These are phyloP conservation scores for Batillaria attramentaria DNA, from an alignment of 1,140 invertebrate species.

Conservation along the genomic window DNA sequence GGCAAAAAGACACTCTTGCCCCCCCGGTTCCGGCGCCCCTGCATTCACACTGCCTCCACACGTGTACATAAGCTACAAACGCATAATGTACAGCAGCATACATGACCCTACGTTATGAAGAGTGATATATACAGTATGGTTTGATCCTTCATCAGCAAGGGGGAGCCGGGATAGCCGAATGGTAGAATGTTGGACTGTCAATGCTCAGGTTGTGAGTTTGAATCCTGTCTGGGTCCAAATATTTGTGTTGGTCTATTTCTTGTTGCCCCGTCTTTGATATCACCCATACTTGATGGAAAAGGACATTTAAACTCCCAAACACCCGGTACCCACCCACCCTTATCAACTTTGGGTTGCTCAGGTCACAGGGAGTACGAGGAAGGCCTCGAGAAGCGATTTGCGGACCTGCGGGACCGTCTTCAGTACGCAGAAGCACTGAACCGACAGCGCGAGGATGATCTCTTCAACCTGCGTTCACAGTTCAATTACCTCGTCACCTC, in stretches of 20 bases:
- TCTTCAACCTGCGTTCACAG: constrained; percentile 78
- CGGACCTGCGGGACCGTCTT: constrained; percentile 81
- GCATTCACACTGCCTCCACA: too few species aligned
- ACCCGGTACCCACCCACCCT: not conserved
- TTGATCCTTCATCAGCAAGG: too few species aligned
- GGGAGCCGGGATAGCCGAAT: too few species aligned
- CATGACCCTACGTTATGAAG: too few species aligned
- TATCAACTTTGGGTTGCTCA: constrained; percentile 38
- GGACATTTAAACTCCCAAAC: not conserved
- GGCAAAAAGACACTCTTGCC: too few species aligned
- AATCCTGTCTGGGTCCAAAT: not conserved
- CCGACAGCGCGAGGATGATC: constrained; percentile 80
- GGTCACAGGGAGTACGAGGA: constrained; percentile 76
- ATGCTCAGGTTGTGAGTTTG: not conserved
- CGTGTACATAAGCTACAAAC: too few species aligned
- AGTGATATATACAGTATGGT: too few species aligned
- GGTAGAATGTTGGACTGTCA: not conserved
- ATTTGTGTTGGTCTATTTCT: too few species aligned
- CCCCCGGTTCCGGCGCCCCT: too few species aligned
- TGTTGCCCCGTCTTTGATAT: not conserved
- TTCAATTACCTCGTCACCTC: constrained; percentile 70
- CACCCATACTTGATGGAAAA: not conserved
- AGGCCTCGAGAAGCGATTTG: constrained; percentile 78
- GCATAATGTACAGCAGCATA: too few species aligned
- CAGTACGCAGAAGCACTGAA: constrained; percentile 83